Conservation (phyloP, 2,797 vertebrate genomes). For the Amniataba percoides region DNA sequence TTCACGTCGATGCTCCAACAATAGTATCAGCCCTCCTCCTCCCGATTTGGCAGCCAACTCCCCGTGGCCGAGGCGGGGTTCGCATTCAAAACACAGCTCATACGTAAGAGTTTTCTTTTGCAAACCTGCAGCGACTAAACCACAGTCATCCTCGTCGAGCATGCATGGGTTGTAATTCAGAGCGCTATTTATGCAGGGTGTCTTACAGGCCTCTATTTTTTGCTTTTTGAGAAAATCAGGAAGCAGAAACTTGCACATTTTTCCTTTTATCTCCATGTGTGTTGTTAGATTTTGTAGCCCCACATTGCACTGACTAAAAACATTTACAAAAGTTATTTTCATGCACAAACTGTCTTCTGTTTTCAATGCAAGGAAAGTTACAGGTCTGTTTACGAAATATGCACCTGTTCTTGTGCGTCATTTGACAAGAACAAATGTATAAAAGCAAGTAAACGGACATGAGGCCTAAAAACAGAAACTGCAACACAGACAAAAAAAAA, state of each 20-base stretch:
- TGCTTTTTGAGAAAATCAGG: not conserved
- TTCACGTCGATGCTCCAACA: slow-evolving; percentile 73
- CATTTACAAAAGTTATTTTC: slow-evolving; percentile 1
- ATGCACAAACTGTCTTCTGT: not conserved
- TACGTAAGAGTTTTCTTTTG: slow-evolving; percentile 12
- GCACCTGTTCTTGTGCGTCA: slow-evolving; percentile 53
- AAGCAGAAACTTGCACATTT: not conserved
- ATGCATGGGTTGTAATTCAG: not conserved
- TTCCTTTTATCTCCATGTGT: not conserved
- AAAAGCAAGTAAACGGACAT: not conserved
- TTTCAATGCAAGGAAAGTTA: slow-evolving; percentile 42
- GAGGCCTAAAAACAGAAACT: slow-evolving; percentile 58
- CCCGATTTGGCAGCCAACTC: slow-evolving; percentile 57
- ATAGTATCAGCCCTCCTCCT: slow-evolving; percentile 62
- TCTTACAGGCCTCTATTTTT: not conserved
- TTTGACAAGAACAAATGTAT: slow-evolving; percentile 32
- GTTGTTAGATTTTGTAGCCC: not conserved
- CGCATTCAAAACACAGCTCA: slow-evolving; percentile 65
- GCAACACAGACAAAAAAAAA: slow-evolving; percentile 49
- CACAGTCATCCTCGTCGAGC: not conserved
- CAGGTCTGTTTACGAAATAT: slow-evolving; percentile 29
- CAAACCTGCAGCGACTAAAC: slow-evolving; percentile 8
- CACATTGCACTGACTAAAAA: slow-evolving; percentile 7
- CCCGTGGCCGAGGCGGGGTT: slow-evolving; percentile 72
- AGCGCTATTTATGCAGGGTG: not conserved